Base-by-base conservation (phyloP, 2,113 vertebrate genomes). In the Coreoperca whiteheadi region DNA sequence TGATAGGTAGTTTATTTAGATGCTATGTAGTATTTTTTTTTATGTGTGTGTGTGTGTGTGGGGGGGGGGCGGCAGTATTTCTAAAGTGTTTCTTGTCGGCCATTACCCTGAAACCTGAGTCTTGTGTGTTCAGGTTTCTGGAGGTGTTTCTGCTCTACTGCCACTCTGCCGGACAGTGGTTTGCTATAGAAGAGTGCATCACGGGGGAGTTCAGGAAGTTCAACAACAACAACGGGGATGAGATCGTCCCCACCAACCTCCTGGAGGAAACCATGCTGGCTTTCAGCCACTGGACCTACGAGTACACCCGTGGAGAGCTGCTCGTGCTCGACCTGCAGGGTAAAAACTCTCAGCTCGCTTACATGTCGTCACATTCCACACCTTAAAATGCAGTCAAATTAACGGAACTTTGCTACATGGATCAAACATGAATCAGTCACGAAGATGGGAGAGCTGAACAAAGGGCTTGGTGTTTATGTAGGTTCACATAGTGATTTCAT, bases 131-230 rank as follows among this genome's bases (percentile, higher is more conserved):
- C 81, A 99, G 98, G 94, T 99, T 99, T 82, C 95, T 99, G 90
- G 98, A 99, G 94, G 98, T 99, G 84, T 99, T 97, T 85, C 93
- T 99, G 88, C 94, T 99, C 20, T 99, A 99, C 94, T 99, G 97
- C 93, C 98, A 99, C 88, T 99, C 98, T 66, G 98, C 98, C 37
- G 98, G 97, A 28, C 98, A 99, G 92, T 99, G 98, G 98, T 99
- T 99, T 85, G 98, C 98, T 8, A 97, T 99, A 67, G 98, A 99
- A 89, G 98, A 99, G 87, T 99, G 98, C 87, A 99, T 99, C 95
- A 99, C 97, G 0, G 98, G 98, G 67, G 98, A 99, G 90, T 99
- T 99, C 90, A 95, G 98, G 81, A 99, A 99, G 94, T 99, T 99
- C 10, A 99, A 99, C 87, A 99, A 99, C 91, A 99, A 99, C 94